Base-by-base conservation (phyloP, 1,140 invertebrate species). In the Papilio machaon region DNA sequence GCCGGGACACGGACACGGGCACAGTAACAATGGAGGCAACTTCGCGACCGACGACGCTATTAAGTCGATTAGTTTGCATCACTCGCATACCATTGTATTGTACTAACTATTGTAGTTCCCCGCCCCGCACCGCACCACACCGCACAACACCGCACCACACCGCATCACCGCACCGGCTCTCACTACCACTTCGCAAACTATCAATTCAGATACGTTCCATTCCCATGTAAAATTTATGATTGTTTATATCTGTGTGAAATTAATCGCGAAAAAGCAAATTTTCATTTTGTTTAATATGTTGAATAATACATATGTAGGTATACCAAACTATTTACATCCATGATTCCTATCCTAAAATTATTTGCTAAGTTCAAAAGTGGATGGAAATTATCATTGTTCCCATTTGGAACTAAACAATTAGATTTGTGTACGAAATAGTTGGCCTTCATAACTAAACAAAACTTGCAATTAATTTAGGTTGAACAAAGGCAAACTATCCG, bases 41-140 rank as follows among this genome's bases (percentile, higher is more conserved):
- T 75, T 46, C n/a, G 15, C 70, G n/a, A 19, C 73, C 46, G 47
- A 77, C 73, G 74, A 17, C 35, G 80, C 73, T 77, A 73, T 81
- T 77, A 81, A 81, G 80, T 77, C 64, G 80, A 81, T 81, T 77
- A 81, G 80, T 81, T 81, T 60, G 74, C 74, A 77, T 81, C 64
- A 74, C 74, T 75, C 73, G 73, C 73, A 75, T 75, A 75, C 17
- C 43, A 81, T 77, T 77, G 80, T 77, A 81, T 77, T 77, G 80
- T 77, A 74, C 58, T 75, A 75, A 75, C 73, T 49, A 43, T 43
- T 43, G 38, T 43, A 49, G 46, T 19, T 23, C 17, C 7, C 23
- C 38, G 30, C 38, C 38, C 43, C 38, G 46, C 52, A 2, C 52
- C 52, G 1, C 52, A 11, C 49, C n/a, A n/a, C n/a, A n/a, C n/a